These are phyloP conservation scores for Anorthoa munda DNA, from an alignment of 2,888 invertebrate genomes.

Conservation along the genomic window DNA sequence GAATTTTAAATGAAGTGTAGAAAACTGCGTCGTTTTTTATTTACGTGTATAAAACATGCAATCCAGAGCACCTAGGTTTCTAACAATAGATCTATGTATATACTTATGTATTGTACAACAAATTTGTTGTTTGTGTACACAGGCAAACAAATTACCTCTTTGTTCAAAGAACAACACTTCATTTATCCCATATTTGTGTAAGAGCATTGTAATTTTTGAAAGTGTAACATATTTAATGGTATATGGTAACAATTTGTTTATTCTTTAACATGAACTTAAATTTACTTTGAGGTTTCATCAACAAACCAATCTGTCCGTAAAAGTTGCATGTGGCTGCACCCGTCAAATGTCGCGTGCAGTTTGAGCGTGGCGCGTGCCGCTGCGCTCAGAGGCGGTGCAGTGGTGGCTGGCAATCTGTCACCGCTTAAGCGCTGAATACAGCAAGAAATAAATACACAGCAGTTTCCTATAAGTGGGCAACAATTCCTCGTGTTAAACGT, in stretches of 20 bases:
- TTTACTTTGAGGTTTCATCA: constrained; percentile 33
- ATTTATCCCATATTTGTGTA: background rate
- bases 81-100: background rate
- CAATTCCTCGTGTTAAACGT: constrained; percentile 48
- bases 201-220: background rate
- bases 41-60: constrained; percentile 1
- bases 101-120: background rate
- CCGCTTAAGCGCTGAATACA: constrained; percentile 54
- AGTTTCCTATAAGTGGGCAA: constrained; percentile 56
- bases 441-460: constrained; percentile 57
- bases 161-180: background rate
- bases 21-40: constrained; percentile 18
- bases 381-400: constrained; percentile 16
- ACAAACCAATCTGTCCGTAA: constrained; percentile 38
- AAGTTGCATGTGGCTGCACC: constrained; percentile 50
- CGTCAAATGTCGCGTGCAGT: constrained; percentile 52
- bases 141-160: background rate
- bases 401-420: constrained; percentile 51
- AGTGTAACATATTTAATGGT: background rate
- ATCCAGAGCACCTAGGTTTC: constrained; percentile 8
- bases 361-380: constrained; percentile 8
- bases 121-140: constrained; percentile 8
- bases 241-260: background rate
- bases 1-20: constrained; percentile 21
- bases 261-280: background rate